Evolutionary conservation across 2,888 invertebrate species (phyloP).

Genomic region (Venusia cambrica): DNA sequence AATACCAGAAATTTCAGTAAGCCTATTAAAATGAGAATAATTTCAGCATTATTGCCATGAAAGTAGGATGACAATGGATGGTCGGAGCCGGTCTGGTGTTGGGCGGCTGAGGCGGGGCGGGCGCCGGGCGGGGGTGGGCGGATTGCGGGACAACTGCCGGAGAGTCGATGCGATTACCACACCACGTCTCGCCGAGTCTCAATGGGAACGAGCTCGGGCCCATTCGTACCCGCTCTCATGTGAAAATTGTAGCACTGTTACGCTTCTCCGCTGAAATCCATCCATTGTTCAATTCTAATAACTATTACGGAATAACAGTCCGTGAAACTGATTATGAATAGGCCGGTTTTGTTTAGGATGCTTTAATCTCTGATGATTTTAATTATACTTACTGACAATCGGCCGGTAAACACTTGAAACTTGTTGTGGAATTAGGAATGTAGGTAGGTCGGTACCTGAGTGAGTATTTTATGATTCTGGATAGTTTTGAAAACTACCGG

Average conservation of each 20-base stretch:
- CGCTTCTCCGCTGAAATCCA: constrained; percentile 65
- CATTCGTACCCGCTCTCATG: constrained; percentile 67
- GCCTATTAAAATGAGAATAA: constrained; percentile 54
- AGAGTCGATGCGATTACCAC: constrained; percentile 85
- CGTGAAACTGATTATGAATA: constrained; percentile 53
- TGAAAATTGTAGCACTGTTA: constrained; percentile 76
- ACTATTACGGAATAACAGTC: constrained; percentile 74
- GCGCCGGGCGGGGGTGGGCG: constrained; percentile 19
- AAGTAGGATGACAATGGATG: constrained; percentile 76
- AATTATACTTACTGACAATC: neutral
- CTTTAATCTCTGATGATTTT: constrained; percentile 8
- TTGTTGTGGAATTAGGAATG: neutral
- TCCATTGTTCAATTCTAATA: constrained; percentile 74
- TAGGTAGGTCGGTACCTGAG: too few species aligned
- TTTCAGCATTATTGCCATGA: constrained; percentile 58
- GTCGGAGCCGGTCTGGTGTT: constrained; percentile 52
- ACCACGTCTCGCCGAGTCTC: constrained; percentile 83
- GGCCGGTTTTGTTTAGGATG: constrained; percentile 24
- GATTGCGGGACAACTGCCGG: constrained; percentile 43
- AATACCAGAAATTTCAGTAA: constrained; percentile 47
- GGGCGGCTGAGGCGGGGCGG: constrained; percentile 38
- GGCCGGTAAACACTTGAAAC: neutral
- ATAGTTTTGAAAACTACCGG: too few species aligned
- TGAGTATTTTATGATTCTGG: too few species aligned
- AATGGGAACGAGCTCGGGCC: constrained; percentile 56